Conservation (phyloP, 2,888 invertebrate species). For the Eupeodes latifasciatus region DNA sequence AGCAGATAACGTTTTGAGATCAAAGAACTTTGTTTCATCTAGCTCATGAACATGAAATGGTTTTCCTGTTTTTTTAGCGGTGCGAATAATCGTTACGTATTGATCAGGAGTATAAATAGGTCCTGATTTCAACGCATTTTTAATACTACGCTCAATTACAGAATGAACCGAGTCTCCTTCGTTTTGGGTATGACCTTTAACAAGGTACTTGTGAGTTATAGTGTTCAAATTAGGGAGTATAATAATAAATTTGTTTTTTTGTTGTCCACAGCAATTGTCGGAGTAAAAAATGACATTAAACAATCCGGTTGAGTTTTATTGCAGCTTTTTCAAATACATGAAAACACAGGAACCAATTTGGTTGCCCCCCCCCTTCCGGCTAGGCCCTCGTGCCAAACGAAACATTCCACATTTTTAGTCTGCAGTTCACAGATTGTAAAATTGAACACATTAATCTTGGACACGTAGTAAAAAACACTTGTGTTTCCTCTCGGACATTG, state of each 20-base stretch:
- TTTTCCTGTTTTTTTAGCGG: background rate
- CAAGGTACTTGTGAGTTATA: constrained; percentile 21
- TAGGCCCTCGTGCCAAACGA: constrained; percentile 24
- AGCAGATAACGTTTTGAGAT: constrained; percentile 26
- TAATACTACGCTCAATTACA: too few species aligned
- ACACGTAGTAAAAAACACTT: constrained; percentile 78
- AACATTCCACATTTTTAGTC: too few species aligned
- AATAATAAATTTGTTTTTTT: constrained; percentile 71
- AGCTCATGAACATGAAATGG: constrained; percentile 2
- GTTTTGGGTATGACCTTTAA: constrained; percentile 39
- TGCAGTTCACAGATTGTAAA: constrained; percentile 77
- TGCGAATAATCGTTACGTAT: constrained; percentile 9
- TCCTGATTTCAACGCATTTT: constrained; percentile 23
- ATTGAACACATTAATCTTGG: constrained; percentile 79
- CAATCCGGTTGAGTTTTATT: constrained; percentile 62
- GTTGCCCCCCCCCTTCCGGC: constrained; percentile 34
- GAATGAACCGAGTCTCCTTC: constrained; percentile 36
- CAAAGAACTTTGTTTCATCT: constrained; percentile 12
- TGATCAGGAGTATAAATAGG: constrained; percentile 34
- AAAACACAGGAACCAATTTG: constrained; percentile 58
- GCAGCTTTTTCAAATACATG: constrained; percentile 78
- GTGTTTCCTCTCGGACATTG: constrained; percentile 79
- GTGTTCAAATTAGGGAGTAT: constrained; percentile 52
- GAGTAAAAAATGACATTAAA: constrained; percentile 78
- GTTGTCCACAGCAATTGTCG: constrained; percentile 71